A percentile compares a stretch with the other conserved stretches of the same genome.
These are phyloP conservation scores for Idaea biselata DNA, from an alignment of 2,888 invertebrate genomes.

Conservation along the genomic window DNA sequence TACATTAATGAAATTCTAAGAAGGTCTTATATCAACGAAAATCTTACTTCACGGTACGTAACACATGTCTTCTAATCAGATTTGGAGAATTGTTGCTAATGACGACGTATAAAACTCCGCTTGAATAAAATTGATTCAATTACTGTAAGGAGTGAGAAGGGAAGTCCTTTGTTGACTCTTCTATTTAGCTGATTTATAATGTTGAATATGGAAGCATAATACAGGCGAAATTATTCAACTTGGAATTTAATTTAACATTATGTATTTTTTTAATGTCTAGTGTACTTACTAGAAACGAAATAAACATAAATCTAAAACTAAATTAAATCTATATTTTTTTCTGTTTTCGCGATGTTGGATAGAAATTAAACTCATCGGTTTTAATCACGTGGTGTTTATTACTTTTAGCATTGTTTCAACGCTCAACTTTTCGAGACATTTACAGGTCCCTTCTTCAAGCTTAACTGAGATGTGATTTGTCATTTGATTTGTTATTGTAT, in stretches of 20 bases:
- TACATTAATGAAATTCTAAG: not conserved
- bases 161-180: not conserved
- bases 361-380: no score
- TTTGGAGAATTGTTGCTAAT: slow-evolving; percentile 19
- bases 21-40: slow-evolving; percentile 9
- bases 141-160: slow-evolving; percentile 4
- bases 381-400: no score
- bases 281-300: no score
- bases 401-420: no score
- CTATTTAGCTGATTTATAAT: slow-evolving; percentile 1
- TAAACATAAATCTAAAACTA: not conserved
- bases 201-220: not conserved
- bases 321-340: no score
- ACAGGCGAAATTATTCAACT: not conserved
- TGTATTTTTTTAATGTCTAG: not conserved
- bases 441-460: no score
- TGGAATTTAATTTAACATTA: not conserved
- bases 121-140: slow-evolving; percentile 18
- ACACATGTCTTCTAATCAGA: slow-evolving; percentile 20
- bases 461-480: no score
- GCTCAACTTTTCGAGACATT: no score
- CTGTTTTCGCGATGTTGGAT: no score
- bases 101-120: slow-evolving; percentile 18
- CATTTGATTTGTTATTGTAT: no score
- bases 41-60: slow-evolving; percentile 13